Conservation (phyloP, 2,797 vertebrate genomes). For the Mycteria americana region DNA sequence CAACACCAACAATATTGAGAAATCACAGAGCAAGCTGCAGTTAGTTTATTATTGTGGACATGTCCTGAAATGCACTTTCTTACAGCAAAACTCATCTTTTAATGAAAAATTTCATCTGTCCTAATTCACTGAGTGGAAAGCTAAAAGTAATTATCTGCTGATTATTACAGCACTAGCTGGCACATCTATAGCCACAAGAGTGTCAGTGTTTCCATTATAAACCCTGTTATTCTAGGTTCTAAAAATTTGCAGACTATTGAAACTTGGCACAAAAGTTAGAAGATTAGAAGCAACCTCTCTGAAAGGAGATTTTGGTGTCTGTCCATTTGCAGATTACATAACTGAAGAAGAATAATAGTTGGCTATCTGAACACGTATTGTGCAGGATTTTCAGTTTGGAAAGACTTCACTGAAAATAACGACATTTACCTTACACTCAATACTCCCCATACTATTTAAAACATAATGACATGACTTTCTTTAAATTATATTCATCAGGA, state of each 20-base stretch:
- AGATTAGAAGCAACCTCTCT: neutral
- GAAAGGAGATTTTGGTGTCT: neutral
- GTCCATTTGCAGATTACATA: neutral
- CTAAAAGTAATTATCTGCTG: neutral
- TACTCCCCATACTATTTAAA: neutral
- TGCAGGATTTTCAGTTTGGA: neutral
- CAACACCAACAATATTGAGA: neutral
- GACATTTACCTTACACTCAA: neutral
- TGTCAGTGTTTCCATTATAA: neutral
- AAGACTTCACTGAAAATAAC: neutral
- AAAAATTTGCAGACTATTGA: neutral
- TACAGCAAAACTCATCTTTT: neutral
- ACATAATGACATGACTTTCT: neutral
- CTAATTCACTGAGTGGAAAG: neutral
- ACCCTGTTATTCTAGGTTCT: neutral
- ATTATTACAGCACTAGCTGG: neutral
- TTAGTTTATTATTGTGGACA: neutral
- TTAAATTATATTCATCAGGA: neutral
- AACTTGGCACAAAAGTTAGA: neutral
- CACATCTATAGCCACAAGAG: neutral
- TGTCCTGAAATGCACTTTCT: neutral
- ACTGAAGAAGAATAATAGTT: neutral
- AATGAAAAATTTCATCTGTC: conserved; percentile 13
- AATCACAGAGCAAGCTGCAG: neutral
- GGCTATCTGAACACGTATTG: neutral